Evolutionary conservation across 2,113 vertebrate species (phyloP), one percentile per base, ranked within the genome.

Genomic region (Syngnathus floridae): DNA sequence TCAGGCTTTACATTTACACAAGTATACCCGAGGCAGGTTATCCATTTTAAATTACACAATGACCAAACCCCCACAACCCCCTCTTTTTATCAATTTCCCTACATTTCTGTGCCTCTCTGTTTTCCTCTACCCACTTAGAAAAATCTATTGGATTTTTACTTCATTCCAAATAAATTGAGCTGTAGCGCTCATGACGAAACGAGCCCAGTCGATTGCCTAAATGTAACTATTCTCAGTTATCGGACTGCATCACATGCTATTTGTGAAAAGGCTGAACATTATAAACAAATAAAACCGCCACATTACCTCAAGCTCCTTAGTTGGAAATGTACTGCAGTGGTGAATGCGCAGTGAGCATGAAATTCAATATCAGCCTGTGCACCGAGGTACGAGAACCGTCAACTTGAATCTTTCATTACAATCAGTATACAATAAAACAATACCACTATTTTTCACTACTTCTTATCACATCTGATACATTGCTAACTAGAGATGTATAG

Each of bases 151-250:
- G 73, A 83, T 82, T 87, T 82, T 79, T 73, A 78, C 78, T 76
- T 71, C 66, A 64, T 81, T 86, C 67, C 76, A 83, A 87, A 86
- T 86, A 72, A 89, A 88, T 89, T 79, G 84, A 84, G 83, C 67
- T 66, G 69, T 52, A 67, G 78, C 71, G 57, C 75, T 81, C 79
- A 65, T 88, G 84, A 85, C 57, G 64, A 79, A 91, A 87, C 71
- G 75, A 86, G 85, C 85, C 80, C 82, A 85, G 86, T 88, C 86
- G 71, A 89, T 90, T 90, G 88, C 78, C 81, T 82, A 88, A 88
- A 90, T 90, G 87, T 90, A 89, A 90, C 83, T 90, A 82, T 82
- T 84, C 85, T 82, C 83, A 86, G 85, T 90, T 88, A 85, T 86
- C 69, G 76, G 72, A 80, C 82, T 75, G 83, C 79, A 64, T 74